Evolutionary conservation across 35 echinoderm and acorn worm species (phyloP).

Genomic region (Lytechinus variegatus): DNA sequence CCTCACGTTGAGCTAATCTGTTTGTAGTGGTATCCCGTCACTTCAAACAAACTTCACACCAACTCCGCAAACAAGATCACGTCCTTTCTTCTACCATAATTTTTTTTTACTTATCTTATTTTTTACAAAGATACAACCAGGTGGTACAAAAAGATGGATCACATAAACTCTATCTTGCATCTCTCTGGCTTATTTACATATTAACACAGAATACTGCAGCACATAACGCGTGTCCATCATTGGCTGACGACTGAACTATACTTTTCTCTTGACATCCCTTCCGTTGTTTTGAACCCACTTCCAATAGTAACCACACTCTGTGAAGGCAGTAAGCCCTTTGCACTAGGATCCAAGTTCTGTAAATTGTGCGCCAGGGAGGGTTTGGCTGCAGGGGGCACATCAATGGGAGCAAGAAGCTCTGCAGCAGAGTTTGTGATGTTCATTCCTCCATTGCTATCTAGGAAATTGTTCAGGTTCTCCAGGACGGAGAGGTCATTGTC

Average conservation of each 20-base stretch:
- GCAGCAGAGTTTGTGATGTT: constrained; percentile 12
- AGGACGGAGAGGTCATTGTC: constrained; percentile 63
- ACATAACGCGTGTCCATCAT: not conserved
- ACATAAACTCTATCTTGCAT: constrained; percentile 8
- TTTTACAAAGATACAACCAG: constrained; percentile 23
- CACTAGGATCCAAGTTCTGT: constrained; percentile 22
- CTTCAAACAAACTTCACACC: constrained; percentile 1
- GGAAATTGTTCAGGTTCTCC: constrained; percentile 60
- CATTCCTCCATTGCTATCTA: constrained; percentile 18
- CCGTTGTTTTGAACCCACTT: not conserved
- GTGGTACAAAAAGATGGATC: constrained; percentile 16
- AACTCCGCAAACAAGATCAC: not conserved
- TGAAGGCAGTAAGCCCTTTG: not conserved
- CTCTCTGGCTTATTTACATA: constrained; percentile 42
- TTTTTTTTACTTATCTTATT: not conserved
- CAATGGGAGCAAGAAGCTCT: not conserved
- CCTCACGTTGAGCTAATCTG: not conserved
- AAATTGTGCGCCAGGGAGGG: constrained; percentile 33
- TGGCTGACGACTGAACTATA: constrained; percentile 12
- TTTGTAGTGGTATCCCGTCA: not conserved
- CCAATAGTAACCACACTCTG: not conserved
- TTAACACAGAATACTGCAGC: constrained; percentile 49
- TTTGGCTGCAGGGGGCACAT: not conserved
- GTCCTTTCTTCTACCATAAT: not conserved
- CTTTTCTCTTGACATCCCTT: constrained; percentile 35